These are phyloP conservation scores for Tragelaphus strepsiceros DNA, from an alignment of 2,113 vertebrate species.

Conservation along the genomic window DNA sequence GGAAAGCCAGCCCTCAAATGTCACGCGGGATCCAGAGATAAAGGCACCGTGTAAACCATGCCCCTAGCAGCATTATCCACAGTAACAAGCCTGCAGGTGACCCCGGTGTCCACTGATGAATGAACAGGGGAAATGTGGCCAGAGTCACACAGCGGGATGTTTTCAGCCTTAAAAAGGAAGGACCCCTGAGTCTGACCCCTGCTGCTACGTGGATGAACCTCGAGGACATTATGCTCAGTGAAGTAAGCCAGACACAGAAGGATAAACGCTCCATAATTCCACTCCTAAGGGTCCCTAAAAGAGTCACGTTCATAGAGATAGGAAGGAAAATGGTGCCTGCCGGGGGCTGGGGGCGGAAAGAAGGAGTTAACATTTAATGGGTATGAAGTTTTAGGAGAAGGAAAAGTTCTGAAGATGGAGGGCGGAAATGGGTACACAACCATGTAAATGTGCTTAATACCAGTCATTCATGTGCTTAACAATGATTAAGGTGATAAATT, in stretches of 20 bases:
- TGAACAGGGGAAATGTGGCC: accelerated
- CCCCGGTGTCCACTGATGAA: accelerated
- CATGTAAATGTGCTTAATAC: accelerated
- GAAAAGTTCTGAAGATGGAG: neutral
- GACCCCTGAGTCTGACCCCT: neutral
- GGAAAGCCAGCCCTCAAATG: no score
- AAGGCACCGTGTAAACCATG: accelerated
- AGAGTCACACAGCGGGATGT: accelerated
- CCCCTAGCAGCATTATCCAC: accelerated
- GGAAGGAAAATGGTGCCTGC: neutral
- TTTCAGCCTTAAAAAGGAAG: neutral
- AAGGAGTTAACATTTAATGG: accelerated
- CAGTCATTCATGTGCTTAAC: accelerated
- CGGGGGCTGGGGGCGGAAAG: neutral
- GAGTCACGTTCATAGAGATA: neutral
- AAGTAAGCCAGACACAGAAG: neutral
- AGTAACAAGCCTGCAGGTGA: accelerated
- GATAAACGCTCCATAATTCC: accelerated
- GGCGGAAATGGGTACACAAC: accelerated
- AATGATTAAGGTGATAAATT: neutral
- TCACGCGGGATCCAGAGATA: accelerated
- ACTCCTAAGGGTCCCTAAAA: neutral
- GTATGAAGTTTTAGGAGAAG: neutral
- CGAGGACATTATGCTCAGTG: neutral
- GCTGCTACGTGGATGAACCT: accelerated